Percentiles rank a stretch among this genome's conserved stretches.
phyloP scores from a whole-genome alignment of 2,797 vertebrate species.

The Periparus ater region DNA sequence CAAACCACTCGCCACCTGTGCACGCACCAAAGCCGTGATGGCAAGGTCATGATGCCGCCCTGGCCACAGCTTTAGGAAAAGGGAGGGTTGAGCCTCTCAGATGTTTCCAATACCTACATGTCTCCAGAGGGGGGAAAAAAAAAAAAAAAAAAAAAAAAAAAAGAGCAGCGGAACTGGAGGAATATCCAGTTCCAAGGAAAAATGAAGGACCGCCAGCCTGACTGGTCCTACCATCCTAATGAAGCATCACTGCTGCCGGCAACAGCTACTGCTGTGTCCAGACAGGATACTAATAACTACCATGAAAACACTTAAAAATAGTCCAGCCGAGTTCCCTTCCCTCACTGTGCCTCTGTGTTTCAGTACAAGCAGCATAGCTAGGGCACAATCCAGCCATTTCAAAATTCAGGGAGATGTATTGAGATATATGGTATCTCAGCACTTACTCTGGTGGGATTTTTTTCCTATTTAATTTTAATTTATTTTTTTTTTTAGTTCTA shows the following conservation, averaged over 20 bases:
- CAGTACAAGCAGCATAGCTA: neutral
- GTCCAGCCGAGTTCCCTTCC: neutral
- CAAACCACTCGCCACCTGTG: neutral
- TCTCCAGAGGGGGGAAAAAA: neutral
- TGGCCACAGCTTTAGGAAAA: neutral
- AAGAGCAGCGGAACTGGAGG: accelerated
- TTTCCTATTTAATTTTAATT: neutral
- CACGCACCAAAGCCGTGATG: accelerated
- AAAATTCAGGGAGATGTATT: neutral
- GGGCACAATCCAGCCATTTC: neutral
- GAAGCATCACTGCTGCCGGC: neutral
- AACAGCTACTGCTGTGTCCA: neutral
- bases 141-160: too few relatives aligned
- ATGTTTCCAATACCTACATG: accelerated
- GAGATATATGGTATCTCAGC: neutral
- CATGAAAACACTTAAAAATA: neutral
- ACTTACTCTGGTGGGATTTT: neutral
- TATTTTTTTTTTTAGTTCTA: neutral
- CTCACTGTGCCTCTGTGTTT: neutral
- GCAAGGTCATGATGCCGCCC: neutral
- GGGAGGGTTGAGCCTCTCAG: neutral
- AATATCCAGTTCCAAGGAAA: neutral
- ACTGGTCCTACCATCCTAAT: neutral
- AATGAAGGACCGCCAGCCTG: accelerated
- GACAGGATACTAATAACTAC: neutral